Base-by-base conservation (phyloP, 37 sponge, comb jelly and placozoan species). In the Lycopodina hypogea region DNA sequence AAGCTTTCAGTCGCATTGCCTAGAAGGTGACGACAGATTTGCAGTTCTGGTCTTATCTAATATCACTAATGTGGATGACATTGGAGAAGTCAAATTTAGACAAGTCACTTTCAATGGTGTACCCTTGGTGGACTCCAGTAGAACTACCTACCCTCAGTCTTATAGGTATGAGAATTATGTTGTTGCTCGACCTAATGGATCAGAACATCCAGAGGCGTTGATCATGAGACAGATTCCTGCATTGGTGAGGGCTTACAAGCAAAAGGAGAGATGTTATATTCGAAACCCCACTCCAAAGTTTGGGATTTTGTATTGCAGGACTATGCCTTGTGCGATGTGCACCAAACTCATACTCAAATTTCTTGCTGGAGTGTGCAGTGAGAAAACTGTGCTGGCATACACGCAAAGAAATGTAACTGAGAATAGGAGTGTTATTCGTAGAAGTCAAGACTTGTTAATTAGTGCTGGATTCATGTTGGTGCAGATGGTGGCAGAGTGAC, bases 81-180 rank as follows among this genome's bases (percentile, higher is more conserved):
- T 65, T 4, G 34, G 12, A 30, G 12, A 65, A 15, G 66, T 65
- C 34, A 33, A 65, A 2, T 65, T 65, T 34, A 65, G 30, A 65
- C 66, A 32, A 30, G 30, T 65, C 35, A 65, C 66, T 7, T 65
- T 65, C 34, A 65, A 65, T 65, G 66, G 66, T 32, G 17, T 17
- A 4, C 35, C 66, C 35, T 11, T 65, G 32, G 66, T 65, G 7
- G 34, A 65, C 34, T 65, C 66, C 17, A 65, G 66, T 2, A 17
- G 26, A 33, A 7, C 11, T 12, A 65, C 35, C 2, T 65, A 65
- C 66, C 66, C 66, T 17, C 66, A 65, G 66, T 12, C 26, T 24
- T 65, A 65, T 33, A 32, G 66, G 2, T 65, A 34, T 65, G 66
- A 65, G 35, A 65, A 65, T 65, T 65, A 65, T 12, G 35, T 65